Base-by-base conservation (phyloP, 2,797 vertebrate species). In the Denticeps clupeoides region DNA sequence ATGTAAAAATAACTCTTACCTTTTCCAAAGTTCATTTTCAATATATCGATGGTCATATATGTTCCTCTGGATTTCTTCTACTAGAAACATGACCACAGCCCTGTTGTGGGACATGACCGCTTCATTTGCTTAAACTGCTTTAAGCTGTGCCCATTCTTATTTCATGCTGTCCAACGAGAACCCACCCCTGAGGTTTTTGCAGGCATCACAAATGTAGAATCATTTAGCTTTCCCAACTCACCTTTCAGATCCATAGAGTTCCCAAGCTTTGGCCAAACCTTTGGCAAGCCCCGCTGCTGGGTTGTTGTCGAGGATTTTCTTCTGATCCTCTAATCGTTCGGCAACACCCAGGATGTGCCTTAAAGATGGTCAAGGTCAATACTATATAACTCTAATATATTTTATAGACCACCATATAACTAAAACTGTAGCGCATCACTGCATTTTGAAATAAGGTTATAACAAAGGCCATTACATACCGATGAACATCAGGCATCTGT, bases 1-100 rank as follows among this genome's bases (percentile, higher is more conserved):
- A n/a, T n/a, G n/a, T n/a, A n/a, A n/a, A n/a, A n/a, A n/a, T n/a
- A n/a, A 6, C 5, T 25, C 59, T 74, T 73, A 95, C 94, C 82
- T 88, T 60, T 70, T 81, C 82, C 89, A 88, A 21, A 98, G 75
- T 41, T 93, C 88, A 13, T 84, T 86, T 72, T 98, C 93, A 41
- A 97, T 26, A 25, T 63, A 92, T 47, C 89, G 84, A 27, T 98
- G 93, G 65, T 97, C 94, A 67, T 89, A 93, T 62, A 95, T 85
- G 68, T 98, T 97, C 61, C 79, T 87, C 63, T 93, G 85, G 29
- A 55, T 37, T 0, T 88, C 77, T 46, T 91, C 88, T 56, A 91
- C 85, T 68, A 98, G 58, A 61, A 96, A 86, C 77, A 96, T 83
- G 57, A 98, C 82, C n/a, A 87, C 75, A 2, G 93, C 91, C 45